Evolutionary conservation across 1,140 invertebrate species (phyloP), one percentile per base, ranked within the genome.

Genomic region (Macrocentrus cingulum): DNA sequence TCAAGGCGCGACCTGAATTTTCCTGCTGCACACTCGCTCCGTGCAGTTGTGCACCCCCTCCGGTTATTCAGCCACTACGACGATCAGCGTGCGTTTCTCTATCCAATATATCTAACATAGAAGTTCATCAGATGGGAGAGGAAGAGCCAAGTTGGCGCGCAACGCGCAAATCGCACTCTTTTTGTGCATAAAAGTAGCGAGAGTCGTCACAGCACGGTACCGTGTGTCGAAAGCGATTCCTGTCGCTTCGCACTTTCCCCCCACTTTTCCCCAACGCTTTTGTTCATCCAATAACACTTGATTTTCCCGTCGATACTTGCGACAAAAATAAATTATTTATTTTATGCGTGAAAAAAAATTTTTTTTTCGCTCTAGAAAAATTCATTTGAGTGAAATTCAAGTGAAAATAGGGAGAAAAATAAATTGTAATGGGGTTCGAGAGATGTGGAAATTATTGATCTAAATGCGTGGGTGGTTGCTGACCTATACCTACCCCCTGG

Each of bases 1-100:
- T 80, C 77, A 80, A 80, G 77, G 77, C 77, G 75, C 76, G 77
- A 80, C 77, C 77, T 80, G 77, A 79, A 80, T 80, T 79, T 80
- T 79, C 77, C 75, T 77, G n/a, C n/a, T n/a, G n/a, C n/a, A n/a
- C n/a, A 63, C 75, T 73, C 60, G 63, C 66, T 50, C 45, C 64
- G 44, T 42, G 19, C 51, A 52, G 55, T 52, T 50, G 39, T 32
- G 50, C 25, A 29, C 20, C 54, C 66, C 65, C 64, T 54, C 60
- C 53, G 41, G 60, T 62, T 32, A 50, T 32, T 45, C n/a, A n/a
- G n/a, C n/a, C n/a, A n/a, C n/a, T n/a, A n/a, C n/a, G n/a, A n/a
- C n/a, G n/a, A n/a, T n/a, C n/a, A n/a, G n/a, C n/a, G n/a, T 48
- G 49, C 45, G 53, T 54, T 36, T 39, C 45, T 16, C 37, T 37